phyloP scores from a whole-genome alignment of 2,888 invertebrate genomes.

The Platerodrilus igneus region DNA sequence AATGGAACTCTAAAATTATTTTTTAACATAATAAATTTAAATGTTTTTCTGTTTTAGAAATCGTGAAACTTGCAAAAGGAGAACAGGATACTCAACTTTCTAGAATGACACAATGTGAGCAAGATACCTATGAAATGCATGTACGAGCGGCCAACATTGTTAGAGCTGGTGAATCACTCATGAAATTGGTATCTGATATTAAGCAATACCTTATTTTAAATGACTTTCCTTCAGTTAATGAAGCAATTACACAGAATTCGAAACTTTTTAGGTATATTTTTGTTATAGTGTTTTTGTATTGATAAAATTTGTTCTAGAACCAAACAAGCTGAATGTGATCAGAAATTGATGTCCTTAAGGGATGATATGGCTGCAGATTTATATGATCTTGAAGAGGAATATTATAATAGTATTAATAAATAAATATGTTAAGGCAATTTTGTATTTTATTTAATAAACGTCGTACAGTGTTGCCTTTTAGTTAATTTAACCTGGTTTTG shows the following conservation, averaged over 20 bases:
- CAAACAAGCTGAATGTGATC: constrained; percentile 89
- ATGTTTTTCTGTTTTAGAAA: too few species aligned
- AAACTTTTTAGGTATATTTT: constrained; percentile 61
- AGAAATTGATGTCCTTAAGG: constrained; percentile 82
- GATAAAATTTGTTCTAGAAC: constrained; percentile 52
- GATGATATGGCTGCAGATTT: constrained; percentile 95
- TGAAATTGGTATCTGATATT: constrained; percentile 95
- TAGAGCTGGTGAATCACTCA: constrained; percentile 91
- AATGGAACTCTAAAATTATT: not conserved
- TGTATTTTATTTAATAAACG: too few species aligned
- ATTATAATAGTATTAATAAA: constrained; percentile 82
- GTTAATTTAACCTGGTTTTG: too few species aligned
- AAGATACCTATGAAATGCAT: constrained; percentile 96
- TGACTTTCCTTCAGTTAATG: constrained; percentile 97
- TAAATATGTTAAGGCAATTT: constrained; percentile 35
- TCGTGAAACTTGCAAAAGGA: constrained; percentile 81
- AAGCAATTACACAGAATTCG: constrained; percentile 91
- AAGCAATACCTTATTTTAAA: constrained; percentile 97
- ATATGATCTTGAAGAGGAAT: constrained; percentile 89
- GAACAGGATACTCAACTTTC: constrained; percentile 89
- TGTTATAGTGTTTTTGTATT: not conserved
- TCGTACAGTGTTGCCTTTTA: too few species aligned
- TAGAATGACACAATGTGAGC: constrained; percentile 88
- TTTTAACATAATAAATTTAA: not conserved
- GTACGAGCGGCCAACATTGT: constrained; percentile 95